Conservation (phyloP, 2,888 invertebrate species). For the Carterocephalus palaemon region DNA sequence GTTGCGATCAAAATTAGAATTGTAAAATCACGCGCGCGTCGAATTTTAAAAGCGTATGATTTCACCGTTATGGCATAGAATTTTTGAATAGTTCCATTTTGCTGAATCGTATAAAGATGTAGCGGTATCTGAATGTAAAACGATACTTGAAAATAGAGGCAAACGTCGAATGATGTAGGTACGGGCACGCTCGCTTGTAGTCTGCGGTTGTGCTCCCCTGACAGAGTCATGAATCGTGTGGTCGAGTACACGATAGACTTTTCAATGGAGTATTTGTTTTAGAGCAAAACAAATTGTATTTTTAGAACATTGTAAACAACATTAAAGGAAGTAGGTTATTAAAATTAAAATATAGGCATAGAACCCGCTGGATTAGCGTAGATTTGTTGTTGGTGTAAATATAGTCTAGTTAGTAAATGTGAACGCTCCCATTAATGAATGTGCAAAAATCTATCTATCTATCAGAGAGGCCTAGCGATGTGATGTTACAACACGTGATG, state of each 20-base stretch:
- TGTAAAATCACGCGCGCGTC: constrained; percentile 16
- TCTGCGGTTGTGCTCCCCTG: constrained; percentile 61
- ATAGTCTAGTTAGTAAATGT: background rate
- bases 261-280: constrained; percentile 59
- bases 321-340: constrained; percentile 38
- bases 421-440: no score
- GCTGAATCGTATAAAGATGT: constrained; percentile 23
- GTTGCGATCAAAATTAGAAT: constrained; percentile 15
- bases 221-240: constrained; percentile 61
- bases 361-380: no score
- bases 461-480: no score
- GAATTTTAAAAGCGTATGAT: constrained; percentile 22
- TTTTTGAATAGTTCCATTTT: constrained; percentile 23
- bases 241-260: constrained; percentile 58
- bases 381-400: no score
- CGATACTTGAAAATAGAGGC: constrained; percentile 24
- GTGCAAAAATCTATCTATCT: no score
- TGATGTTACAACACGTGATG: no score
- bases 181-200: constrained; percentile 45
- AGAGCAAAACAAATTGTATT: constrained; percentile 45
- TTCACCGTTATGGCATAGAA: constrained; percentile 21
- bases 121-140: constrained; percentile 22
- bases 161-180: constrained; percentile 22
- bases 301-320: constrained; percentile 25
- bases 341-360: no score